Base-by-base conservation (phyloP, 2,888 invertebrate genomes). In the Strigamia crassipes region DNA sequence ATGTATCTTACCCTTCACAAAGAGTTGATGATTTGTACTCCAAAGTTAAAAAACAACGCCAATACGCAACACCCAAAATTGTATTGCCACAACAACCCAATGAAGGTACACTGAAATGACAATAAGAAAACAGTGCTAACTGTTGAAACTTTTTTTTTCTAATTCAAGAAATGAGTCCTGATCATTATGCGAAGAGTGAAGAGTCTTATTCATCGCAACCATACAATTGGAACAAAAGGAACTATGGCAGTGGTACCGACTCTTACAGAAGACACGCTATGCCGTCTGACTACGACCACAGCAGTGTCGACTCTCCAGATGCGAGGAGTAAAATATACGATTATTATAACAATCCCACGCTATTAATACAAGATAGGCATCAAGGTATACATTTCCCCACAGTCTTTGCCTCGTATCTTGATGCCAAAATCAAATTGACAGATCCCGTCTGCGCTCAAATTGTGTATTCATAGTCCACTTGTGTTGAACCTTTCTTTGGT, bases 271-370 rank as follows among this genome's bases (percentile, higher is more conserved):
- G 81, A 27, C 81, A 34, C 10, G 21, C 80, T 18, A n/a, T 51
- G n/a, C 31, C 81, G 6, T 21, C 66, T 18, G 81, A 81, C 38
- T 81, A 81, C 18, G 81, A 81, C 38, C 61, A 27, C 31, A 31
- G 81, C 81, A 81, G 81, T 42, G 34, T 81, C 5, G 81, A 81
- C 10, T 66, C 66, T 4, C 81, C 66, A 21, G 81, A 81, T 10
- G 34, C 66, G n/a, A 81, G 81, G 81, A 66, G 66, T n/a, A 81
- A 81, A 81, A 38, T 81, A n/a, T 81, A 81, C 81, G 81, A 81
- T 42, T 81, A 81, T 42, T 81, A 81, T 66, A 81, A 81, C 18
- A 56, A 81, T 21, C 81, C 81, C 0, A 81, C 81, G 31, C 38
- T 81, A 27, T 38, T 81, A 9, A 81, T 81, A n/a, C 81, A 81